Evolutionary conservation across 2,113 vertebrate species (phyloP), one percentile per base, ranked within the genome.

Genomic region (Telmatochromis brachygnathus): DNA sequence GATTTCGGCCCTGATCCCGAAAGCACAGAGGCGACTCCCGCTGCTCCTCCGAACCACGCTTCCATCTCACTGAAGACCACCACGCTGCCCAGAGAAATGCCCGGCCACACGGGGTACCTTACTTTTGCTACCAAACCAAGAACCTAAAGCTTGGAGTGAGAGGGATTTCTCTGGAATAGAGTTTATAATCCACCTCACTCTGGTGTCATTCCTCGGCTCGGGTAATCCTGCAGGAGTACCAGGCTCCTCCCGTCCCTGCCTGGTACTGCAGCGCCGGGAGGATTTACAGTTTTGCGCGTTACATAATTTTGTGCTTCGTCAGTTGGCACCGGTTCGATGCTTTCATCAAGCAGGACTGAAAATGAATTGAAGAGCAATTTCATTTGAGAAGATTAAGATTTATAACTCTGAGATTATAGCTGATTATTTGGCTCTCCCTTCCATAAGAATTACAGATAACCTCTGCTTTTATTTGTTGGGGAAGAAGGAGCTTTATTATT

Each of bases 21-120:
- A 5, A 19, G 0, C 26, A 9, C 6, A 15, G 86, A 80, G 37
- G 4, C 49, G 1, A 51, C 49, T 56, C 47, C 79, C 70, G 2
- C 54, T 23, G 30, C 55, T 19, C 93, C 91, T 85, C 88, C 90
- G 5, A 93, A 93, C 91, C 93, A 93, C 4, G 84, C 95, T 7
- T 68, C 96, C 2, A 23, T 95, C 84, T 89, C 94, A 90, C 95
- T 98, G 88, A 98, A 97, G 94, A 98, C 98, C 4, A 97, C 97
- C 2, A 96, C 96, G 1, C 96, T 96, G 0, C 97, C 97, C 83
- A 96, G 97, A 89, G 98, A 99, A 88, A 96, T 98, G 9, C 97
- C 98, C 0, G 99, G 98, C 45, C 98, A 99, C 96, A 99, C 99
- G 0, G 99, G 99, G 4, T 99, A 99, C 96, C 97, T 99, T 87